Conservation (phyloP, 2,797 vertebrate genomes). For the Trachops cirrhosus region DNA sequence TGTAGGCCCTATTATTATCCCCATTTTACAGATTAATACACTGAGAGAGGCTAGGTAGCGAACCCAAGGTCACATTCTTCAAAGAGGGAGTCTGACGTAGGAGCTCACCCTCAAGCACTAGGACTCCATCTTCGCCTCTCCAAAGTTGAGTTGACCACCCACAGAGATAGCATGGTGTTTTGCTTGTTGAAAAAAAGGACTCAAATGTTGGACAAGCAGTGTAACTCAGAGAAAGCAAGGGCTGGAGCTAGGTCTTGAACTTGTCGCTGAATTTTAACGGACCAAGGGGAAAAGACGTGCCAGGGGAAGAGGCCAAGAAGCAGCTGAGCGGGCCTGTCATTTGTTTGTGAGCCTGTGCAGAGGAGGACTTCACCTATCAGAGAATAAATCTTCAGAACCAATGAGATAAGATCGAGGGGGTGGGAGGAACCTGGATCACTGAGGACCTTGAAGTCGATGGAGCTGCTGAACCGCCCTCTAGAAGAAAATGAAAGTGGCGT, state of each 20-base stretch:
- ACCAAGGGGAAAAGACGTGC: not conserved
- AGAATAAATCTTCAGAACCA: not conserved
- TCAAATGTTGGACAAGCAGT: not conserved
- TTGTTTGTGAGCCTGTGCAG: not conserved
- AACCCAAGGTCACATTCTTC: not conserved
- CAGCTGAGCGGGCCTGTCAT: not conserved
- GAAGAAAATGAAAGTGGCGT: not conserved
- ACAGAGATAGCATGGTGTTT: not conserved
- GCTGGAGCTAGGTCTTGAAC: not conserved
- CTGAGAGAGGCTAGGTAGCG: not conserved
- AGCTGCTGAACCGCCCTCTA: not conserved
- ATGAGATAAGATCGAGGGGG: not conserved
- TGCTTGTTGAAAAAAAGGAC: not conserved
- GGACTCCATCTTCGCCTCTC: not conserved
- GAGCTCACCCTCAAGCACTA: not conserved
- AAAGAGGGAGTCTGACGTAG: not conserved
- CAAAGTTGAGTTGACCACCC: not conserved
- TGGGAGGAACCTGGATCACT: not conserved
- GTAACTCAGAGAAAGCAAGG: slow-evolving; percentile 13
- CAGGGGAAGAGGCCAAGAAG: not conserved
- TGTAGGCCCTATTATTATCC: not conserved
- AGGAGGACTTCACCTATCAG: not conserved
- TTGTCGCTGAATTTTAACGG: not conserved
- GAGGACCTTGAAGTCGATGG: not conserved
- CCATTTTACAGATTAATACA: not conserved